A percentile compares a stretch with the other conserved stretches of the same genome.
phyloP scores from a whole-genome alignment of 2,888 invertebrate species.

The Volucella inflata region DNA sequence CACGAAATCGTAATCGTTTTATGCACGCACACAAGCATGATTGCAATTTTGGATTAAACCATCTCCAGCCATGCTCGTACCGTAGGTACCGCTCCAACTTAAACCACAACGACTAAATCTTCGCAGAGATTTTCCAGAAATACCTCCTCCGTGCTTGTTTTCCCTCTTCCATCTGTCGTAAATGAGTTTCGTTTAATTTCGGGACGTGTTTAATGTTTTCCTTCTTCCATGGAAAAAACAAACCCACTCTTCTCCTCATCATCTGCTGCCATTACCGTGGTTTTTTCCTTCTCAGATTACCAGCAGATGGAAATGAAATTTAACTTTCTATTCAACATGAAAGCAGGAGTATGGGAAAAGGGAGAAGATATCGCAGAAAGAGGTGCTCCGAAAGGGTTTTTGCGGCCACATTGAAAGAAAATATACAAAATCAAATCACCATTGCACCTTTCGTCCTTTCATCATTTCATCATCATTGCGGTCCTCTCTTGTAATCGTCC shows the following conservation, averaged over 20 bases:
- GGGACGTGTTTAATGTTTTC: neutral
- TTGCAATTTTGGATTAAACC: constrained; percentile 62
- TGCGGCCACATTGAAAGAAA: neutral
- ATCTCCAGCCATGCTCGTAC: constrained; percentile 22
- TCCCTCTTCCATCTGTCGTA: constrained; percentile 20
- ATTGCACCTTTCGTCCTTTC: constrained; percentile 50
- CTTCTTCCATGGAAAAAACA: neutral
- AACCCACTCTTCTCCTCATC: neutral
- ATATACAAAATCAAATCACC: constrained; percentile 65
- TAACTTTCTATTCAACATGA: constrained; percentile 44
- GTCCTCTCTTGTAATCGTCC: constrained; percentile 31
- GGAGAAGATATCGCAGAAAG: too few relatives aligned
- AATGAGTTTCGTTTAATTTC: constrained; percentile 36
- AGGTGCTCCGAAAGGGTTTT: constrained; percentile 8
- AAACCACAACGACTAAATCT: constrained; percentile 22
- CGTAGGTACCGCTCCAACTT: constrained; percentile 2
- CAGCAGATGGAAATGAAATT: constrained; percentile 59
- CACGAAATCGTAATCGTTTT: constrained; percentile 8
- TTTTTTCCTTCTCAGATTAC: neutral
- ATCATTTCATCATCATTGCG: constrained; percentile 39
- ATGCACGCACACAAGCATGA: constrained; percentile 28
- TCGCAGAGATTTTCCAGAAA: neutral
- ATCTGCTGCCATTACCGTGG: constrained; percentile 3
- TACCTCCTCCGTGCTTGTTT: neutral
- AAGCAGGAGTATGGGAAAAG: neutral